Conservation (phyloP, 2,113 vertebrate genomes). For the human (Homo sapiens) region DNA sequence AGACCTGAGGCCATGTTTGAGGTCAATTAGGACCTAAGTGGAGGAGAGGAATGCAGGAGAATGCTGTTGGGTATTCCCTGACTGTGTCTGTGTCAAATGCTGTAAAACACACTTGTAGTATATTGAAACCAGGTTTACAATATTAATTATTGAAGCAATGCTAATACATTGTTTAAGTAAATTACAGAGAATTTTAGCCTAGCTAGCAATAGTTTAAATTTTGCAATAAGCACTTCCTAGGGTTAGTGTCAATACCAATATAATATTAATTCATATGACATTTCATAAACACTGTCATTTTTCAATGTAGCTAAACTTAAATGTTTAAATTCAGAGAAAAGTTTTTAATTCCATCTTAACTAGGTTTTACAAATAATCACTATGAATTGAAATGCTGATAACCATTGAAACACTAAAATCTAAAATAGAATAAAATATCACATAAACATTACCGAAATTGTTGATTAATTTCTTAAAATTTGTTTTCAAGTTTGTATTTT, state of each 20-base stretch:
- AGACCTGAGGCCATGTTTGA: neutral
- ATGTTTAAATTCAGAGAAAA: neutral
- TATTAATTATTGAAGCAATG: neutral
- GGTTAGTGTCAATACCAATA: neutral
- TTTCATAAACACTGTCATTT: neutral
- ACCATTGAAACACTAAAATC: neutral
- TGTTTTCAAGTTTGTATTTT: neutral
- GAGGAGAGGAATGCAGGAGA: neutral
- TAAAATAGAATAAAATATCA: neutral
- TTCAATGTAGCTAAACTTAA: neutral
- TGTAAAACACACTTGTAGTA: neutral
- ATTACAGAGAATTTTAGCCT: neutral
- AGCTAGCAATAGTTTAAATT: neutral
- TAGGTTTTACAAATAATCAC: neutral
- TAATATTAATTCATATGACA: neutral
- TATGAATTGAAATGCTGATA: neutral
- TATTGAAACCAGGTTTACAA: neutral
- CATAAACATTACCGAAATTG: neutral
- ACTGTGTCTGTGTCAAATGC: neutral
- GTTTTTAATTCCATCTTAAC: neutral
- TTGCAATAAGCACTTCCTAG: neutral
- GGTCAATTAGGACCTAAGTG: neutral
- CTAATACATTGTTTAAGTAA: neutral
- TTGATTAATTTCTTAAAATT: neutral
- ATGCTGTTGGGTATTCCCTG: neutral